Evolutionary conservation across 2,888 invertebrate genomes (phyloP), one percentile per base, ranked within the genome.

Genomic region (Plagodis dolabraria): DNA sequence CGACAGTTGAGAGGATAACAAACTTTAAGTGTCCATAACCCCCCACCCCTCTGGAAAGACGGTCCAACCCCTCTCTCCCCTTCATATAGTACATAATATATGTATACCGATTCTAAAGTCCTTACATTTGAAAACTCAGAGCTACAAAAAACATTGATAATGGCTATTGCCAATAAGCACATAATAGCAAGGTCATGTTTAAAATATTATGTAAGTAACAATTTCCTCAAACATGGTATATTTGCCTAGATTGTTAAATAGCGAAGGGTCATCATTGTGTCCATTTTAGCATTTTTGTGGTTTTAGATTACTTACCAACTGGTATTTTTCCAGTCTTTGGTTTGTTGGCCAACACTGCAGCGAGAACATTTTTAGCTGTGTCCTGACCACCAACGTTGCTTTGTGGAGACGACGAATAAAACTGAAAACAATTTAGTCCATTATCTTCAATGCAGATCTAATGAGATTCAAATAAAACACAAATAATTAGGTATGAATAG

Each of bases 321-420:
- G 92, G 92, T 71, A 91, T 91, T 86, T 92, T 92, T 46, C 91
- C 90, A 67, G 85, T 86, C 80, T 92, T 93, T 5, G 91, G 90
- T 79, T 86, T 92, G 79, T 92, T 93, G 70, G 89, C 85, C 74
- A 93, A 82, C 63, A 93, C 92, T 7, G 91, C 92, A 53, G 93
- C 92, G 72, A 93, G 77, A 46, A 93, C 90, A 85, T 92, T 90
- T 82, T 90, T 89, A n/a, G 92, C 92, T 5, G 89, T 61, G 69
- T 92, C 90, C 35, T 78, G 60, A 8, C 82, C 79, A 53, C 76
- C 77, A 33, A 72, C n/a, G 67, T 71, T 77, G 65, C 63, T 77
- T 51, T 85, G 76, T 33, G 82, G 66, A 51, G 81, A 67, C 50
- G 88, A 74, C 11, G 89, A 83, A 72, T 88, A 89, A 68, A 72